Conservation (phyloP, 2,797 vertebrate genomes). For the Setipinna tenuifilis region DNA sequence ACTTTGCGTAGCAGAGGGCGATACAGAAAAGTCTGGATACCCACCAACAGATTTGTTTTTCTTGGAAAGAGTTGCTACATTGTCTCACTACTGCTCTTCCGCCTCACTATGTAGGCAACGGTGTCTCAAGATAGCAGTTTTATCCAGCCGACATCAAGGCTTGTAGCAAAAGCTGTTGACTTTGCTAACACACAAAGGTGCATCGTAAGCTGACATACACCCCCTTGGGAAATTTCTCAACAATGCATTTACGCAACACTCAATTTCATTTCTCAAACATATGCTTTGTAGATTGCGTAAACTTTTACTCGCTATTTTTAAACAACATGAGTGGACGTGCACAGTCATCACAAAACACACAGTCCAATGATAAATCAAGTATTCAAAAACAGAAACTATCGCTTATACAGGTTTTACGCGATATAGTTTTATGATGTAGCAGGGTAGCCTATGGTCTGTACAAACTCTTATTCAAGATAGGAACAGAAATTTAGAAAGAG, state of each 20-base stretch:
- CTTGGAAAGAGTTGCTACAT: neutral
- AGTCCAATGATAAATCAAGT: too few species aligned
- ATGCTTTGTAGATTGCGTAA: neutral
- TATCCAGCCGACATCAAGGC: neutral
- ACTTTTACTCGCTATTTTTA: neutral
- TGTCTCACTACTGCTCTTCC: conserved; percentile 16
- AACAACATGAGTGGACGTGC: neutral
- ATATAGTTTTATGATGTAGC: too few species aligned
- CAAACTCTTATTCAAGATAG: neutral
- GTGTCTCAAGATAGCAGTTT: neutral
- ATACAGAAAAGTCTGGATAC: neutral
- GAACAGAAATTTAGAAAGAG: neutral
- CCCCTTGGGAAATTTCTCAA: neutral
- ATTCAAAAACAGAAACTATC: too few species aligned
- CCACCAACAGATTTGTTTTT: neutral
- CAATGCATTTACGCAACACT: neutral
- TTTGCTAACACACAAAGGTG: conserved; percentile 8
- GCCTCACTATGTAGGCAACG: conserved; percentile 52
- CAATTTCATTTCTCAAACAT: neutral
- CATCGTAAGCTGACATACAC: neutral
- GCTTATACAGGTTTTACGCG: too few species aligned
- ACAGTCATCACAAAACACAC: neutral
- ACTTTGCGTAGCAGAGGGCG: neutral
- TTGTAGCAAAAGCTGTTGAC: conserved; percentile 32
- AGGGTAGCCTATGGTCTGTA: neutral